Base-by-base conservation (phyloP, 2,113 vertebrate genomes). In the Hystrix brachyura region DNA sequence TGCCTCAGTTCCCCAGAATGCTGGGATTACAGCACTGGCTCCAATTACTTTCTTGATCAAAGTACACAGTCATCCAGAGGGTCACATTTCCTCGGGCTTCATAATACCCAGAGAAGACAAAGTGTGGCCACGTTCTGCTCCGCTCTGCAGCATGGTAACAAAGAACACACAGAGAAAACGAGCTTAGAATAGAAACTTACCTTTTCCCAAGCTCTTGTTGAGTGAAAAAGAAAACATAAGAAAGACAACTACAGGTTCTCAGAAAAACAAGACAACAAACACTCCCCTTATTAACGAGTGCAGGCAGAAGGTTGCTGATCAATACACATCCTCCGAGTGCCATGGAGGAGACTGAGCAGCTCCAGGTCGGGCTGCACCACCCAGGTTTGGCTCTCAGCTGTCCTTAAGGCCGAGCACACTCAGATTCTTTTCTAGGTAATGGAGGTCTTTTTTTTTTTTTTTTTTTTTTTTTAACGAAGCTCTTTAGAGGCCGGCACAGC, bases 161-260 rank as follows among this genome's bases (percentile, higher is more conserved):
- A 71, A 72, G 55, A 48, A 85, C 67, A 38, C 29, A 74, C 29
- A 74, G 90, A 81, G 46, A 53, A 79, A 71, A 72, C 48, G 43
- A 94, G 59, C 81, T 93, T 53, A 64, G 32, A 38, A 38, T 11
- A 51, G 64, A 80, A 95, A 89, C 13, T 4, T 19, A 57, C 53
- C 60, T 83, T 74, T 34, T 69, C 60, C 38, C 19, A 87, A 69
- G n/a, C 55, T 80, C 81, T 86, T 53, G 14, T 15, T 15, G 32
- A 51, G 10, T 55, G 34, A 25, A 93, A 90, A 60, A 51, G 86
- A 69, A 82, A 55, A n/a, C 0, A 0, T 7, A 78, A 78, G 38
- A 32, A 90, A 79, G 38, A 32, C 91, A 92, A 92, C 87, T 96
- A 72, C 12, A 95, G 72, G 29, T 85, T 87, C 53, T 96, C 64